These are phyloP conservation scores for Drosophila takahashii DNA, from an alignment of 1,140 invertebrate species.

Conservation along the genomic window DNA sequence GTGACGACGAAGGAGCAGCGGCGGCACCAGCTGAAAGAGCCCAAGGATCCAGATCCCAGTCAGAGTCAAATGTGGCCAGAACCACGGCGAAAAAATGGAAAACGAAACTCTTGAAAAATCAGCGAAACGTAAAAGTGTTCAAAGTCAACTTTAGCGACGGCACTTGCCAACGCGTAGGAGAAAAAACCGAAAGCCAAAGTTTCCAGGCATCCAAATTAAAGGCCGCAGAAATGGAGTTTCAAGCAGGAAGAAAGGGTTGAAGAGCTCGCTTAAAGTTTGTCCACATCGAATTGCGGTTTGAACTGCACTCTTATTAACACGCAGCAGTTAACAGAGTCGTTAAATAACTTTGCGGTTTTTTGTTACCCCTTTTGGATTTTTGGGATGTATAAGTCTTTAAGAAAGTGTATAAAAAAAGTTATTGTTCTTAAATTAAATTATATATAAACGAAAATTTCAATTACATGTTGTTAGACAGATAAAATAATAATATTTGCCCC, in stretches of 20 bases:
- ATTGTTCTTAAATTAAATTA: no score
- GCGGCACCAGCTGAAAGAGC: slow-evolving; percentile 18
- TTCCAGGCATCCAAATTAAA: slow-evolving; percentile 39
- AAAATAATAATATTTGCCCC: not conserved
- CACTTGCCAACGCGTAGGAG: slow-evolving; percentile 46
- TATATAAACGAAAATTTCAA: no score
- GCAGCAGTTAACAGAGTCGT: slow-evolving; percentile 1
- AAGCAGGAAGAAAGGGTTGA: slow-evolving; percentile 6
- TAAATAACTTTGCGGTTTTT: slow-evolving; percentile 4
- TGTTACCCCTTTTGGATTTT: not conserved
- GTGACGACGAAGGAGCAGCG: slow-evolving; percentile 63
- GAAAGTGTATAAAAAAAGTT: no score
- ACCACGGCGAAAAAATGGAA: slow-evolving; percentile 31
- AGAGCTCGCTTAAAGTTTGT: slow-evolving; percentile 13
- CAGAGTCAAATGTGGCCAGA: slow-evolving; percentile 71
- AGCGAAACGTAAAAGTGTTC: slow-evolving; percentile 84
- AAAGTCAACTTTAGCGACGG: slow-evolving; percentile 76
- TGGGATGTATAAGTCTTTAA: not conserved
- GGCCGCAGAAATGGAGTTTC: slow-evolving; percentile 31
- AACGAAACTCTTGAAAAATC: slow-evolving; percentile 77
- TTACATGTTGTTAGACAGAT: no score
- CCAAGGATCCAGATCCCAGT: slow-evolving; percentile 18
- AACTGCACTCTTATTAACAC: slow-evolving; percentile 8
- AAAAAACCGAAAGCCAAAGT: slow-evolving; percentile 33
- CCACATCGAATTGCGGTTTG: slow-evolving; percentile 1